Evolutionary conservation across 2,888 invertebrate species (phyloP).

Genomic region (Melieria omissa): DNA sequence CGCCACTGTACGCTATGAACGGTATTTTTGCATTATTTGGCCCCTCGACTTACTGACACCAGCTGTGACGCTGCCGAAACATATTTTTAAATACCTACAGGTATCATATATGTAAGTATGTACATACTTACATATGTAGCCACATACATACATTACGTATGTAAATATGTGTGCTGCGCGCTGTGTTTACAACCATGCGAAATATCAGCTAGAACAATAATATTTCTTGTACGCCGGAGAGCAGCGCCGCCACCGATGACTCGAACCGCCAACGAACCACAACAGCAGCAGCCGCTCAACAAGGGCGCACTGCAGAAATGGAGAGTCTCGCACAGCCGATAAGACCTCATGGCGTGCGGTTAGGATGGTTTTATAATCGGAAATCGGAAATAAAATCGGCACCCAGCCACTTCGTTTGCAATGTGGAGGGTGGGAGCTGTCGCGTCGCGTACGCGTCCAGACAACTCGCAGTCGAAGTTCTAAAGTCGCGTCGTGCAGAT

Average conservation of each 20-base stretch:
- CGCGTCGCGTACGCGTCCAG: no score
- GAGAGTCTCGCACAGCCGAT: no score
- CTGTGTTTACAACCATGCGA: slow-evolving; percentile 4
- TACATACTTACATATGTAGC: background rate
- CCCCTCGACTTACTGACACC: no score
- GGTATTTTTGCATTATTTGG: no score
- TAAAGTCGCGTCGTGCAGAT: slow-evolving; percentile 53
- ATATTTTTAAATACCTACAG: no score
- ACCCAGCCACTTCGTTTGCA: no score
- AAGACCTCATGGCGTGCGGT: no score
- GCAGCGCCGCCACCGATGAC: background rate
- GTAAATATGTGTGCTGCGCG: background rate
- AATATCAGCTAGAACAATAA: slow-evolving; percentile 28
- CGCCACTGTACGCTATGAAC: no score
- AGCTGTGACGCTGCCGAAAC: no score
- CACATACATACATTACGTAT: background rate
- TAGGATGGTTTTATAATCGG: no score
- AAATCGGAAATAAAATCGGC: no score
- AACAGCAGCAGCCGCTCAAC: slow-evolving; percentile 22
- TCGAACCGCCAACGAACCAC: slow-evolving; percentile 18
- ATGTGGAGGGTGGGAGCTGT: no score
- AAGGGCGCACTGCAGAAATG: slow-evolving; percentile 24
- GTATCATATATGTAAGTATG: background rate
- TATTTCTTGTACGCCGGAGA: slow-evolving; percentile 20
- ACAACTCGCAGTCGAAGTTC: slow-evolving; percentile 52